A percentile compares a stretch with the other conserved stretches of the same genome.
phyloP scores from a whole-genome alignment of 2,888 invertebrate genomes.

The Steromphala cineraria region DNA sequence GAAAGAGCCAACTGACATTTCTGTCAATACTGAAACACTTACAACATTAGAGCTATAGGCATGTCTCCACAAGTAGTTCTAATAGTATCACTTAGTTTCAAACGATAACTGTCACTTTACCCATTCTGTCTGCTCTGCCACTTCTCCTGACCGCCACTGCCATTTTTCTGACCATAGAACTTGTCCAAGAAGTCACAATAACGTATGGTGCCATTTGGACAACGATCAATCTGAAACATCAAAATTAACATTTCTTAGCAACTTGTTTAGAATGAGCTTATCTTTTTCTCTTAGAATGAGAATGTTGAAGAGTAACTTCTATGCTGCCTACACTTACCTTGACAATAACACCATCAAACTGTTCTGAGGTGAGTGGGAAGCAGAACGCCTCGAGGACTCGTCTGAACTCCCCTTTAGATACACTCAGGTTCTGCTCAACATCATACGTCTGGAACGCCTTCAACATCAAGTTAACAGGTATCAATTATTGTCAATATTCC shows the following conservation, averaged over 20 bases:
- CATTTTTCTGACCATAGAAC: constrained; percentile 42
- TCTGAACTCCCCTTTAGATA: constrained; percentile 71
- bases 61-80: too few species aligned
- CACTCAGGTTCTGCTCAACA: constrained; percentile 60
- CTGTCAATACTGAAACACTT: too few species aligned
- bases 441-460: constrained; percentile 71
- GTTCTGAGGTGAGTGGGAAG: constrained; percentile 69
- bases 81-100: not conserved
- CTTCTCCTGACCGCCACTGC: not conserved
- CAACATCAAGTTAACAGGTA: constrained; percentile 15
- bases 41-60: too few species aligned
- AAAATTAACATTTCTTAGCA: not conserved
- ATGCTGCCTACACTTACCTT: constrained; percentile 56
- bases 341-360: constrained; percentile 69
- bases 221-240: constrained; percentile 59
- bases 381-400: constrained; percentile 70
- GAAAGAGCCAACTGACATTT: too few species aligned
- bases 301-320: too few species aligned
- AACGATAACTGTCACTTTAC: not conserved
- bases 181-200: constrained; percentile 68
- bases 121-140: constrained; percentile 8
- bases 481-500: too few species aligned
- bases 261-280: too few species aligned
- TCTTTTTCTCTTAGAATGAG: too few species aligned
- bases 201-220: constrained; percentile 64